Percentiles rank a stretch among this genome's conserved stretches.
These are phyloP conservation scores for Drosophila mayaguana DNA, from an alignment of 2,888 invertebrate species.

Conservation along the genomic window DNA sequence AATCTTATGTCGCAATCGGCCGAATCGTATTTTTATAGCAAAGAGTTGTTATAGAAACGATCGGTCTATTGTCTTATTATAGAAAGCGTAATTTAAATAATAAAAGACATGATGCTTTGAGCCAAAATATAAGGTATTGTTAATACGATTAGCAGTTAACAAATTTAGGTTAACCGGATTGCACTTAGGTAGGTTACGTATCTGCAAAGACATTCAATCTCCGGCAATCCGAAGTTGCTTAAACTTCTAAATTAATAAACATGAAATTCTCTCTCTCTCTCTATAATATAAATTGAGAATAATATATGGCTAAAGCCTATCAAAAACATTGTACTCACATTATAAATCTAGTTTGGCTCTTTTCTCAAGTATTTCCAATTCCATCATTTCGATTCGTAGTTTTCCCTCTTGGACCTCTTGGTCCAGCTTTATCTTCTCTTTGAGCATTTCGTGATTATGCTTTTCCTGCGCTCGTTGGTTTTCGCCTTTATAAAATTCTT, in stretches of 20 bases:
- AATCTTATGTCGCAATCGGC: neutral
- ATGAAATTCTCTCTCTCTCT: neutral
- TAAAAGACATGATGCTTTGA: neutral
- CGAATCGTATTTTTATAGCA: conserved; percentile 7
- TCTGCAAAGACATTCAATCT: neutral
- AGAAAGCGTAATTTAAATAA: neutral
- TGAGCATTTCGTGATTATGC: conserved; percentile 30
- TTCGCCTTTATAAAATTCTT: conserved; percentile 32
- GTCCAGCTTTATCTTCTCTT: conserved; percentile 34
- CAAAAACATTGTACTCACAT: neutral
- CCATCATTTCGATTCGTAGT: conserved; percentile 22
- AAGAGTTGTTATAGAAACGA: conserved; percentile 1
- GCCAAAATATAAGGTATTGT: neutral
- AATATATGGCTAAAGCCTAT: neutral
- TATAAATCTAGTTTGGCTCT: conserved; percentile 13
- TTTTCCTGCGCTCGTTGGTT: conserved; percentile 35
- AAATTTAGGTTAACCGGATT: neutral
- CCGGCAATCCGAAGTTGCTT: neutral
- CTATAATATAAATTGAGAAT: neutral
- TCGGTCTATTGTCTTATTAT: neutral
- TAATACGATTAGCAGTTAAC: neutral
- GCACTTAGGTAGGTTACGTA: neutral
- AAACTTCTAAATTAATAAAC: neutral
- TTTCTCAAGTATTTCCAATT: conserved; percentile 23
- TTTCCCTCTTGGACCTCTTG: conserved; percentile 34